These are phyloP conservation scores for Galagoides demidoff DNA, from an alignment of 2,797 vertebrate species.

Conservation along the genomic window DNA sequence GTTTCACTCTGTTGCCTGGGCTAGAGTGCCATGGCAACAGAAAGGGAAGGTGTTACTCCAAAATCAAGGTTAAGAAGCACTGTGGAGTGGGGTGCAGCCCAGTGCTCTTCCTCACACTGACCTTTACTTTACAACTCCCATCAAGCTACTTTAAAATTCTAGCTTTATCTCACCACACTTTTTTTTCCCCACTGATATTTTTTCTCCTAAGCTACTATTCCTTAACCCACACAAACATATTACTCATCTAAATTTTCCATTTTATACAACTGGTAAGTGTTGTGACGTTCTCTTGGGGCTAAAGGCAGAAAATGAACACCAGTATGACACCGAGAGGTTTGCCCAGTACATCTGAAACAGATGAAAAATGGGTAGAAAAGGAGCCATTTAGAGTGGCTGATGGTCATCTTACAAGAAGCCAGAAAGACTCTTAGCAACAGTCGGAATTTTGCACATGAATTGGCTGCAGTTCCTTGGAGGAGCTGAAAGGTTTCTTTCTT, in stretches of 20 bases:
- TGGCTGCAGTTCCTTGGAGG: slow-evolving; percentile 52
- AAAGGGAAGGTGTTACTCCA: not conserved
- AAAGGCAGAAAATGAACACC: not conserved
- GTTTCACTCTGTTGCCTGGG: too few relatives aligned
- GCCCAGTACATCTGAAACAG: slow-evolving; percentile 37
- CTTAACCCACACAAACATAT: not conserved
- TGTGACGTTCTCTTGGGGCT: not conserved
- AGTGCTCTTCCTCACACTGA: not conserved
- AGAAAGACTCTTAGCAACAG: slow-evolving; percentile 38
- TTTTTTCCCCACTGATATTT: not conserved
- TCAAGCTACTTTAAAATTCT: not conserved
- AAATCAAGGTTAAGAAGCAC: not conserved
- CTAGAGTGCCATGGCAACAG: too few relatives aligned
- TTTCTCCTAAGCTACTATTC: not conserved
- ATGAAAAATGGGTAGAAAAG: not conserved
- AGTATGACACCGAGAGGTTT: not conserved
- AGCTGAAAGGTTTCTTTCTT: slow-evolving; percentile 62
- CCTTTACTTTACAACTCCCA: not conserved
- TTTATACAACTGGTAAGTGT: not conserved
- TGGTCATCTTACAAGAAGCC: slow-evolving; percentile 38
- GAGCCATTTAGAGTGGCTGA: slow-evolving; percentile 33
- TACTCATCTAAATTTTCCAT: not conserved
- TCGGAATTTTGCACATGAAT: slow-evolving; percentile 56
- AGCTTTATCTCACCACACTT: slow-evolving; percentile 3
- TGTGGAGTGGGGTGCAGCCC: not conserved